These are phyloP conservation scores for Drosophila monieri DNA, from an alignment of 2,888 invertebrate species.

Conservation along the genomic window DNA sequence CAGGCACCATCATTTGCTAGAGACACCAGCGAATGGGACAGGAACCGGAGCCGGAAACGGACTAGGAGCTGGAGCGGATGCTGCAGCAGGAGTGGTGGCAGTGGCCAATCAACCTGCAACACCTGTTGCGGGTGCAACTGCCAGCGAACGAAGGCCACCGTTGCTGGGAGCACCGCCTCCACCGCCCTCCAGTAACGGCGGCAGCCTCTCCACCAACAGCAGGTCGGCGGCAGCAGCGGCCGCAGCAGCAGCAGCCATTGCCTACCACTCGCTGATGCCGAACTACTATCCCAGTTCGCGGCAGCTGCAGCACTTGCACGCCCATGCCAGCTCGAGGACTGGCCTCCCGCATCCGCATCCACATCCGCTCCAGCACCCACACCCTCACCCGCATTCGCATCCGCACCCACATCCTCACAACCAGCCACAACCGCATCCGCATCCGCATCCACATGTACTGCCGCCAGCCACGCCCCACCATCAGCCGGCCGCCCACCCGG, in stretches of 20 bases:
- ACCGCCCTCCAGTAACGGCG: slow-evolving; percentile 11
- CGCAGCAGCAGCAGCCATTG: slow-evolving; percentile 22
- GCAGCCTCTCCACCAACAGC: slow-evolving; percentile 49
- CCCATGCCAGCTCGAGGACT: slow-evolving; percentile 9
- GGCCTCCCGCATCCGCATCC: slow-evolving; percentile 12
- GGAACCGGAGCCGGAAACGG: slow-evolving; percentile 62
- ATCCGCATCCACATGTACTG: slow-evolving; percentile 26
- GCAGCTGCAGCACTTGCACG: slow-evolving; percentile 27
- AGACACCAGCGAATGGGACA: slow-evolving; percentile 50
- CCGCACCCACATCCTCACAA: slow-evolving; percentile 7
- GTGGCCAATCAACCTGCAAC: slow-evolving; percentile 44
- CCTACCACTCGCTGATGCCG: slow-evolving; percentile 56
- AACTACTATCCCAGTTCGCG: slow-evolving; percentile 32
- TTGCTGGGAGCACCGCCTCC: slow-evolving; percentile 49
- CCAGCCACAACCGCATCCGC: slow-evolving; percentile 39
- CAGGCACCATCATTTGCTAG: slow-evolving; percentile 72
- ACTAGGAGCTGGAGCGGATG: slow-evolving; percentile 57
- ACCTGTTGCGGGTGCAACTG: background rate
- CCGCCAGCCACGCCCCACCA: slow-evolving; percentile 14
- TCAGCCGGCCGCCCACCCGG: slow-evolving; percentile 42
- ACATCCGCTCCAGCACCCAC: slow-evolving; percentile 32
- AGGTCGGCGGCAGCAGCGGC: slow-evolving; percentile 19
- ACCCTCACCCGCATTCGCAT: slow-evolving; percentile 14
- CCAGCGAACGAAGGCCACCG: slow-evolving; percentile 54
- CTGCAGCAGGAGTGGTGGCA: slow-evolving; percentile 49